Conservation (phyloP, 53 echinoderm and acorn worm genomes). For the Mesocentrotus franciscanus region DNA sequence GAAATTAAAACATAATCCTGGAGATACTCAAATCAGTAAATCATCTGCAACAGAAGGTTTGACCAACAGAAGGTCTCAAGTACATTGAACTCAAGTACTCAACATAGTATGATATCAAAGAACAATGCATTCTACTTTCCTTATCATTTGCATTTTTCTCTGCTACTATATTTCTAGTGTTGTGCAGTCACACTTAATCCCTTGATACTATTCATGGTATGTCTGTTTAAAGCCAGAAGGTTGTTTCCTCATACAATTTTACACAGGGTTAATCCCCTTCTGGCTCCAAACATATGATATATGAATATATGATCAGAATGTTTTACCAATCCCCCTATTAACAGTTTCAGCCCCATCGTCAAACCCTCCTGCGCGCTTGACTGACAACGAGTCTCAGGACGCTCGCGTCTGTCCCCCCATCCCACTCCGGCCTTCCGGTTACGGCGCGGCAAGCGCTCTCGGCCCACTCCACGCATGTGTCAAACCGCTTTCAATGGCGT, state of each 20-base stretch:
- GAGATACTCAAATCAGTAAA: neutral
- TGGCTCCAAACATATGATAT: neutral
- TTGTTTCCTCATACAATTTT: no score
- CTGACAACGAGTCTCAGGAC: neutral
- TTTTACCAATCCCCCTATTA: slow-evolving; percentile 7
- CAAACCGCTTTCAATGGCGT: slow-evolving; percentile 60
- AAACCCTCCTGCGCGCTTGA: neutral
- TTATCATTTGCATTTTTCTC: neutral
- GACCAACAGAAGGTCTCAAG: neutral
- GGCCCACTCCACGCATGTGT: slow-evolving; percentile 49
- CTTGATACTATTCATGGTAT: no score
- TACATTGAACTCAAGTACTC: neutral
- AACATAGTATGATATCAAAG: neutral
- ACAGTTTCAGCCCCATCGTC: neutral
- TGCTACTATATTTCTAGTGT: neutral
- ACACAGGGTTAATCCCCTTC: no score
- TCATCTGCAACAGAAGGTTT: neutral
- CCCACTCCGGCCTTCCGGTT: neutral
- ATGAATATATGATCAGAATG: neutral
- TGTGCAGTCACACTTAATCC: no score
- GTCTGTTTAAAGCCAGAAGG: no score
- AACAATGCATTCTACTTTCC: neutral
- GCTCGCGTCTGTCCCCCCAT: neutral
- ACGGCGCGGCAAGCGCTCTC: slow-evolving; percentile 18
- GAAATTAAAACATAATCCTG: neutral